Conservation (phyloP, 2,888 invertebrate genomes). For the Octonoba sinensis region DNA sequence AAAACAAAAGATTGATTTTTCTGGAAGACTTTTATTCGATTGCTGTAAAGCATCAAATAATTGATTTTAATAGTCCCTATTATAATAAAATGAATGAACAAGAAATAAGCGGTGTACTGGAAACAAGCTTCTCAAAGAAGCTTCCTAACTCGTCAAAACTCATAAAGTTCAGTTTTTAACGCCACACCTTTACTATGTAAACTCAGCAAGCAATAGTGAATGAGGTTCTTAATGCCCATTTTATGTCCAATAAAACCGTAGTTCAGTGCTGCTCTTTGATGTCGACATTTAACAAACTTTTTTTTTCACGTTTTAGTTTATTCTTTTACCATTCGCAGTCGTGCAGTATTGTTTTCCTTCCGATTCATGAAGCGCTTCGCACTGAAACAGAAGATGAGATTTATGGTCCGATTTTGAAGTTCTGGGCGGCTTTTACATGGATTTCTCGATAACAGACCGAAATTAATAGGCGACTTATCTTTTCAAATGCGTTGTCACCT, state of each 20-base stretch:
- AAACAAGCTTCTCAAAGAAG: too few relatives aligned
- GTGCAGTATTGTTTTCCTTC: conserved; percentile 37
- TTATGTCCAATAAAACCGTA: conserved; percentile 1
- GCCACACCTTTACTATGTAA: conserved; percentile 16
- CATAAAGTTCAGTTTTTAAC: conserved; percentile 1
- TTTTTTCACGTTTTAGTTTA: neutral
- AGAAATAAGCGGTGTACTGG: too few relatives aligned
- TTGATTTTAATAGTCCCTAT: too few relatives aligned
- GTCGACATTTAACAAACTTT: conserved; percentile 7
- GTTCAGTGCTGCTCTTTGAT: neutral
- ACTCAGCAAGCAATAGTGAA: neutral
- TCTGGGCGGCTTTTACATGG: neutral
- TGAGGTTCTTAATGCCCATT: conserved; percentile 1
- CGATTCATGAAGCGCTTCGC: conserved; percentile 6
- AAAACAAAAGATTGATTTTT: too few relatives aligned
- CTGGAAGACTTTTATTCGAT: too few relatives aligned
- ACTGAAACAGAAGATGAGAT: conserved; percentile 35
- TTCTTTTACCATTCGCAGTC: neutral
- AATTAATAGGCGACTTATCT: conserved; percentile 28
- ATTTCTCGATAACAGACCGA: neutral
- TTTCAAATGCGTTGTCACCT: conserved; percentile 52
- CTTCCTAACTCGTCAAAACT: neutral
- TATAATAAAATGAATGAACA: too few relatives aligned
- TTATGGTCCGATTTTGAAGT: conserved; percentile 34
- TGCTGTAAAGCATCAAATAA: too few relatives aligned